phyloP scores from a whole-genome alignment of 1,140 invertebrate genomes.

The Araneus ventricosus region DNA sequence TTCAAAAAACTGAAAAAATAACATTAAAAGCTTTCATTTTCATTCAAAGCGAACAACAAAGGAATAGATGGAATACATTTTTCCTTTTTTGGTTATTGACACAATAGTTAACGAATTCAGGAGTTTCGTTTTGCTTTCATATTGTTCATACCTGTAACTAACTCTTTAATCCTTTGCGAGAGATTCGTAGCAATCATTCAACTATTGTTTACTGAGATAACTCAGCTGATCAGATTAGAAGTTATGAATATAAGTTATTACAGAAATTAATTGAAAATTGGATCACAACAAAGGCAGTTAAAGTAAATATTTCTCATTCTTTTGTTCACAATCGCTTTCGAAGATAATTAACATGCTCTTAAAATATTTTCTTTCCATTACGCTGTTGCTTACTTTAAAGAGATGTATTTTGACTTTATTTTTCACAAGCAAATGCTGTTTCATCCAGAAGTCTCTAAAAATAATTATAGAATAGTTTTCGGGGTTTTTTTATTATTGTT shows the following conservation, averaged over 20 bases:
- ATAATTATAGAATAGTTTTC: neutral
- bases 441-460: neutral
- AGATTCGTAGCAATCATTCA: neutral
- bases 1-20: too few relatives aligned
- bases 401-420: constrained; percentile 31
- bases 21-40: too few relatives aligned
- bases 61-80: too few relatives aligned
- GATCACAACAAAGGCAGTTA: constrained; percentile 28
- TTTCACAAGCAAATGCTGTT: neutral
- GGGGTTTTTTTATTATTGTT: neutral
- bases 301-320: constrained; percentile 69
- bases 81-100: too few relatives aligned
- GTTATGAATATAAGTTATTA: constrained; percentile 41
- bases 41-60: too few relatives aligned
- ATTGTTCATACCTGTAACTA: neutral
- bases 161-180: constrained; percentile 1
- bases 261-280: constrained; percentile 64
- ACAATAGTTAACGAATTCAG: too few relatives aligned
- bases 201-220: constrained; percentile 35
- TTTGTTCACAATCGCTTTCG: constrained; percentile 55
- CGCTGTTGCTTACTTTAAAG: constrained; percentile 59
- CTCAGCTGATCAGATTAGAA: constrained; percentile 54
- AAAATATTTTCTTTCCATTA: constrained; percentile 74
- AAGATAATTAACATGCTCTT: constrained; percentile 58
- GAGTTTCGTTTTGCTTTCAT: neutral